Evolutionary conservation across 2,888 invertebrate species (phyloP), one percentile per base, ranked within the genome.

Genomic region (Coenonympha glycerion): DNA sequence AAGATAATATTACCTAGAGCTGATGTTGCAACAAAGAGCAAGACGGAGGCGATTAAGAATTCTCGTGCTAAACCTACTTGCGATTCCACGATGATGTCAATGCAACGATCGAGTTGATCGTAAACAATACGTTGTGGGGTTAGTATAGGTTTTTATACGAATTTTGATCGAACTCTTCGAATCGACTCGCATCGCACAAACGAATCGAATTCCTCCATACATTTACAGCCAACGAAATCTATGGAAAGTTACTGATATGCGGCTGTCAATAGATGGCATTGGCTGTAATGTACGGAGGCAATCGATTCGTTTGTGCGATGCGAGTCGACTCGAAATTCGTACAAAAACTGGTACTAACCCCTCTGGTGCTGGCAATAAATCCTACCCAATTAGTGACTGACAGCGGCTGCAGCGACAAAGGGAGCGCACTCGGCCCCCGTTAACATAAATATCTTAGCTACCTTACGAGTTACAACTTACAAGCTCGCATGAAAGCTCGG

Each of bases 361-460:
- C n/a, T 34, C 34, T 31, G 37, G 42, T 49, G 21, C 30, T n/a
- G 26, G 26, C 72, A 73, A 80, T 85, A 84, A 83, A 84, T 86
- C 76, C 71, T 74, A 71, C 72, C 85, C 79, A 86, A 86, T 86
- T 86, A 86, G 85, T 76, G 65, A 64, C 59, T 61, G 59, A 62
- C 63, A 62, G 65, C 63, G 60, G 68, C 80, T 80, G 79, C 68
- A 68, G 61, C 71, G 68, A 76, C 80, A 81, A 83, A 81, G 79
- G 66, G 59, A 70, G 68, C 65, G 39, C 39, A 24, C 15, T 15
- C 22, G 13, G 22, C 22, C 62, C 62, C 67, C 68, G 71, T 76
- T 72, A 70, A 69, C 68, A 68, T 67, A 44, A 44, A 44, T 30
- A 68, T 62, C 66, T 63, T 54, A 58, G 55, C 33, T 50, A 30